Evolutionary conservation across 2,113 vertebrate species (phyloP), one percentile per base, ranked within the genome.

Genomic region (Rhizomys pruinosus): DNA sequence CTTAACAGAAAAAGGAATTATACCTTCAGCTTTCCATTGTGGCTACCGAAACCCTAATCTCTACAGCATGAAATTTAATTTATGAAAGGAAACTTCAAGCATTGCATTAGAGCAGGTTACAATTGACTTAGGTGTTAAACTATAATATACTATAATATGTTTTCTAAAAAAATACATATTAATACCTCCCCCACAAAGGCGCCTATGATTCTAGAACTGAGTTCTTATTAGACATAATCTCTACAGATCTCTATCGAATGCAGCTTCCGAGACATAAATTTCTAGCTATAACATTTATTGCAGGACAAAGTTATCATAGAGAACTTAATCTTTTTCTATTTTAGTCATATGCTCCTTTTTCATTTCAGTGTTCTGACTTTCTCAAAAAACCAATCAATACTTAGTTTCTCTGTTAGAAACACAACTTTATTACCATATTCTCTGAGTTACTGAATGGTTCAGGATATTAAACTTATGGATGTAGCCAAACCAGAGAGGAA

Each of bases 11-110:
- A 92, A 61, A 52, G 25, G 71, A 89, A n/a, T n/a, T 9, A 68
- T 9, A 93, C 59, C 32, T 44, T 89, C 34, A 7, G 37, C 39
- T 80, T 94, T 94, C 42, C 59, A 29, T 80, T 89, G 66, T 13
- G 20, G n/a, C n/a, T 3, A 84, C 11, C 76, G 57, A 92, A 91
- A 89, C 22, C 10, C 78, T 74, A 57, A 79, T 23, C 68, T 92
- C 8, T 55, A 19, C 42, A 92, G 81, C 32, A 23, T n/a, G n/a
- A 91, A 63, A 29, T 34, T 84, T 44, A 86, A 82, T 32, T 79
- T 89, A 69, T 92, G 52, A 59, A 95, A 91, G 71, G 87, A 95
- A 68, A 47, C 64, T 37, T 55, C 20, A 81, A 96, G 29, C 19
- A 32, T 72, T 78, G 13, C 9, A 59, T 77, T 47, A 90, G 34